These are phyloP conservation scores for Hanleya hanleyi DNA, from an alignment of 2,888 invertebrate genomes.

Conservation along the genomic window DNA sequence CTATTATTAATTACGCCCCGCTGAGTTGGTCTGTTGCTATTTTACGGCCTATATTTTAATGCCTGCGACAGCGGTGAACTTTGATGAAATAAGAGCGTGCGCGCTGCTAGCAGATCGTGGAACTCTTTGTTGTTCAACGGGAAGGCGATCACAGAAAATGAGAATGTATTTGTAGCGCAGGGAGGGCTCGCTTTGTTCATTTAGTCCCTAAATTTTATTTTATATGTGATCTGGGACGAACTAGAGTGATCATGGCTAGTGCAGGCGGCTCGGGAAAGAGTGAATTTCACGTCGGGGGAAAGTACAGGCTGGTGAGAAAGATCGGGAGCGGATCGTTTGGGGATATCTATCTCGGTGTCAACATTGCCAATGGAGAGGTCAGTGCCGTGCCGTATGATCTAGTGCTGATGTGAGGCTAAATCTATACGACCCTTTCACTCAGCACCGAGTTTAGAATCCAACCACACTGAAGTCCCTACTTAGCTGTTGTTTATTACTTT, in stretches of 20 bases:
- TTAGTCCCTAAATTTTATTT: not conserved
- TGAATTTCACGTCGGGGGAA: conserved; percentile 71
- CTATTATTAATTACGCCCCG: too few relatives aligned
- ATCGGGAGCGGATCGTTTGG: conserved; percentile 74
- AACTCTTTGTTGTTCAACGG: conserved; percentile 6
- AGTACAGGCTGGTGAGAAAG: conserved; percentile 71
- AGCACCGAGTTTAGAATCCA: too few relatives aligned
- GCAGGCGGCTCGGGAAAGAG: conserved; percentile 59
- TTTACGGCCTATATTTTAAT: too few relatives aligned
- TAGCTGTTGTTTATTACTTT: too few relatives aligned
- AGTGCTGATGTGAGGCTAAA: too few relatives aligned
- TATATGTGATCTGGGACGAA: not conserved
- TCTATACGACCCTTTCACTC: too few relatives aligned
- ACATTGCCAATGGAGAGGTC: conserved; percentile 71
- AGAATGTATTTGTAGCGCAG: conserved; percentile 5
- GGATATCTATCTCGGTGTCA: conserved; percentile 72
- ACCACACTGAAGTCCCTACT: too few relatives aligned
- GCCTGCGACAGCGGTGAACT: too few relatives aligned
- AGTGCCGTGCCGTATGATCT: too few relatives aligned
- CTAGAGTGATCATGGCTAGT: conserved; percentile 45
- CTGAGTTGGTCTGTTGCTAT: too few relatives aligned
- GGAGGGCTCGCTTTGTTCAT: conserved; percentile 2
- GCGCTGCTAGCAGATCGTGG: too few relatives aligned
- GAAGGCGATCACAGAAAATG: not conserved
- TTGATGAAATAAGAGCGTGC: too few relatives aligned